A percentile compares a stretch with the other conserved stretches of the same genome.
phyloP scores from a whole-genome alignment of 1,140 invertebrate species.

The Diorhabda carinulata region DNA sequence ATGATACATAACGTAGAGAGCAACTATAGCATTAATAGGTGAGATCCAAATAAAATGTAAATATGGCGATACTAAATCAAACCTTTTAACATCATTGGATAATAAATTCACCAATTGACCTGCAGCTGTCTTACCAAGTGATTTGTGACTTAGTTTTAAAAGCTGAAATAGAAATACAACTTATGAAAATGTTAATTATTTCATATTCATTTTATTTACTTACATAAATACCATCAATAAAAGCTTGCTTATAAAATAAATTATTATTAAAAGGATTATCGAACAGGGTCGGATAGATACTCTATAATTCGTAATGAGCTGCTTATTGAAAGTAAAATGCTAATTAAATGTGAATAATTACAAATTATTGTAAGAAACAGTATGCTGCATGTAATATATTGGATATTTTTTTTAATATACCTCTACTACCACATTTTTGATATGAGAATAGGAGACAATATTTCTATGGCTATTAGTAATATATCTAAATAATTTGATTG shows the following conservation, averaged over 20 bases:
- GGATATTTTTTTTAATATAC: too few relatives aligned
- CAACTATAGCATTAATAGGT: conserved; percentile 57
- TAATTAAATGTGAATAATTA: too few relatives aligned
- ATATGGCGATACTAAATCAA: conserved; percentile 59
- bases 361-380: too few relatives aligned
- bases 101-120: conserved; percentile 82
- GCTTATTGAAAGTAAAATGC: neutral
- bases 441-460: too few relatives aligned
- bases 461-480: too few relatives aligned
- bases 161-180: conserved; percentile 46
- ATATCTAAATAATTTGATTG: too few relatives aligned
- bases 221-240: neutral
- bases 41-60: conserved; percentile 65
- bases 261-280: neutral
- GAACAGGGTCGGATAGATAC: neutral
- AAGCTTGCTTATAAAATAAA: neutral
- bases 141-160: conserved; percentile 58
- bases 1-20: neutral
- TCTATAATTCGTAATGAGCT: neutral
- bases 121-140: conserved; percentile 66
- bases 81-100: conserved; percentile 72
- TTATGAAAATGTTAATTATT: neutral
- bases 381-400: too few relatives aligned
- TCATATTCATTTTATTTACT: neutral
- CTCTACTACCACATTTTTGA: too few relatives aligned